These are phyloP conservation scores for Chymomyza caudatula DNA, from an alignment of 2,888 invertebrate genomes.

Conservation along the genomic window DNA sequence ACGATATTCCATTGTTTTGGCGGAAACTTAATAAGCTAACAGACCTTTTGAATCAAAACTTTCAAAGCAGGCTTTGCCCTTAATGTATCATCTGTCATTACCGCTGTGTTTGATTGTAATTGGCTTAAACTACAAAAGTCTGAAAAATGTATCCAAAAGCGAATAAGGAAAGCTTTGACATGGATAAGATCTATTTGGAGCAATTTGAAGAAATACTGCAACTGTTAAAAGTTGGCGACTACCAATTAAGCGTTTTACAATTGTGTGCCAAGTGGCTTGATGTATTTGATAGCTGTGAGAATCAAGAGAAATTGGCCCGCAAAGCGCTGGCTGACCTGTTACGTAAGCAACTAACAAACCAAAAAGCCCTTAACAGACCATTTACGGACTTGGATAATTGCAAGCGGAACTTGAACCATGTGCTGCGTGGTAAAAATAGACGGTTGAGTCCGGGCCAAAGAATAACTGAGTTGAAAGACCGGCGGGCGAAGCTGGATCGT, in stretches of 20 bases:
- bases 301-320: slow-evolving; percentile 38
- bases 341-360: slow-evolving; percentile 36
- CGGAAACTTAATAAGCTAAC: too few species aligned
- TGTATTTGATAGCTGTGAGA: slow-evolving; percentile 34
- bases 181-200: neutral
- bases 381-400: slow-evolving; percentile 37
- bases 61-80: too few species aligned
- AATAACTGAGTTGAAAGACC: neutral
- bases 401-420: slow-evolving; percentile 25
- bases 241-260: neutral
- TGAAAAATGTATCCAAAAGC: too few species aligned
- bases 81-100: too few species aligned
- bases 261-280: slow-evolving; percentile 37
- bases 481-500: neutral
- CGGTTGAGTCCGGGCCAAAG: neutral
- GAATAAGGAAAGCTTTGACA: too few species aligned
- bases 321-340: slow-evolving; percentile 43
- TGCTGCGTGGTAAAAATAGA: slow-evolving; percentile 1
- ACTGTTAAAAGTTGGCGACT: neutral
- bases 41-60: too few species aligned
- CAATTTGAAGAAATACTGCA: slow-evolving; percentile 1
- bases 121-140: too few species aligned
- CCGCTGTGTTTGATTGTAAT: too few species aligned
- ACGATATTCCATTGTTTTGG: too few species aligned
- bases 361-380: slow-evolving; percentile 21